Percentiles rank a stretch among this genome's conserved stretches.
These are phyloP conservation scores for Polyommatus iphigenia DNA, from an alignment of 2,888 invertebrate species.

Conservation along the genomic window DNA sequence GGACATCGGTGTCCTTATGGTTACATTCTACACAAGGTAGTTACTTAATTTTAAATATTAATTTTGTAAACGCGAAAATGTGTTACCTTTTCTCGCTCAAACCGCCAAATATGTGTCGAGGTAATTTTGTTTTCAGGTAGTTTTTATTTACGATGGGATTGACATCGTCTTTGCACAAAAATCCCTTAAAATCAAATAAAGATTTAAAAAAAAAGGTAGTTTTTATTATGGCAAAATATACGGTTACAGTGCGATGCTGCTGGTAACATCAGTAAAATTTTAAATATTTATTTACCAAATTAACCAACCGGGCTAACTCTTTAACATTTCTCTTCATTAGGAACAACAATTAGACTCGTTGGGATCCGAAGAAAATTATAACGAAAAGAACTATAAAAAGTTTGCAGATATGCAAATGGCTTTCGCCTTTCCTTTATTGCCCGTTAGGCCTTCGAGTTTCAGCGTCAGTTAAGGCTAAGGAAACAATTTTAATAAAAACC, in stretches of 20 bases:
- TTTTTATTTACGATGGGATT: too few relatives aligned
- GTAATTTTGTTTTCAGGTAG: too few relatives aligned
- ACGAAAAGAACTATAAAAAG: not conserved
- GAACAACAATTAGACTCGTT: not conserved
- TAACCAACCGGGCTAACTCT: not conserved
- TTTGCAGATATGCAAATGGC: conserved; percentile 6
- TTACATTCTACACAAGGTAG: too few relatives aligned
- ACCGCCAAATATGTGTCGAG: too few relatives aligned
- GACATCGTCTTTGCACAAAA: too few relatives aligned
- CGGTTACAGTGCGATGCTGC: too few relatives aligned
- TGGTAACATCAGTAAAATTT: too few relatives aligned
- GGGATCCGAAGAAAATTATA: not conserved
- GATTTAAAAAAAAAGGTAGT: too few relatives aligned
- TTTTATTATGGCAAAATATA: too few relatives aligned
- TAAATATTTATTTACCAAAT: not conserved
- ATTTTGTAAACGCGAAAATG: not conserved
- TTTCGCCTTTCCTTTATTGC: not conserved
- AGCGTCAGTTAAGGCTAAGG: not conserved
- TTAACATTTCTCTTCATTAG: not conserved
- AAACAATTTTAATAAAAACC: conserved; percentile 9
- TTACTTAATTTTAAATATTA: not conserved
- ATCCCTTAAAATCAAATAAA: too few relatives aligned
- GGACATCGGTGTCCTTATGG: too few relatives aligned
- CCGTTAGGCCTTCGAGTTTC: not conserved
- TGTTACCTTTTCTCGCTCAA: too few relatives aligned